These are phyloP conservation scores for Menura novaehollandiae DNA, from an alignment of 2,113 vertebrate species.

Conservation along the genomic window DNA sequence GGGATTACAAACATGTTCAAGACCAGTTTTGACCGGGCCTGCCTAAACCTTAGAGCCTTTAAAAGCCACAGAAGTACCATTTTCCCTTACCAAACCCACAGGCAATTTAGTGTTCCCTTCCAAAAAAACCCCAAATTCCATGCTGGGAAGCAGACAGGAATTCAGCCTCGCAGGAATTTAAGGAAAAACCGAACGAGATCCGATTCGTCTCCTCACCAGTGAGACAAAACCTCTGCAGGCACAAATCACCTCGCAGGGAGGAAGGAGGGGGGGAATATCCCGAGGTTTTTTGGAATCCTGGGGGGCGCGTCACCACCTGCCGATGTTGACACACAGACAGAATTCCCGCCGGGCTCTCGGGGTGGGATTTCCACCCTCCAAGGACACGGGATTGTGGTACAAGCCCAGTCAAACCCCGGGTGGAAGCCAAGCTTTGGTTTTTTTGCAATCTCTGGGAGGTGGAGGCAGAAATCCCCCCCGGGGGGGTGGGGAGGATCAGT, in stretches of 20 bases:
- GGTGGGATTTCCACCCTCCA: not conserved
- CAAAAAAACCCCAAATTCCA: not conserved
- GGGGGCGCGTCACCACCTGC: fast-evolving
- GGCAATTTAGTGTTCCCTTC: not conserved
- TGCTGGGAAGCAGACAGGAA: not conserved
- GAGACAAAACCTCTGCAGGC: not conserved
- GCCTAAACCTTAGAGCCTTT: not conserved
- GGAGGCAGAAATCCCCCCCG: not conserved
- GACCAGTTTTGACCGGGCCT: not conserved
- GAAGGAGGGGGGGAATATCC: fast-evolving
- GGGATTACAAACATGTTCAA: not conserved
- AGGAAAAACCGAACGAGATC: not conserved
- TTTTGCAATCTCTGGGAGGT: not conserved
- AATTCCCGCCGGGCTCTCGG: fast-evolving
- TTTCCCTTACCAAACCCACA: not conserved
- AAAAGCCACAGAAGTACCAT: not conserved
- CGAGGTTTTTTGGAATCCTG: too few species aligned
- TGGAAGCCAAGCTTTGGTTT: not conserved
- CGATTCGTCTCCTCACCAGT: not conserved
- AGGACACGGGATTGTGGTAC: fast-evolving
- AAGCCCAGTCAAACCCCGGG: not conserved
- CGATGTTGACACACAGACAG: fast-evolving
- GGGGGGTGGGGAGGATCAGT: not conserved
- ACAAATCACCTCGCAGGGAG: fast-evolving
- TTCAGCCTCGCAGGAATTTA: not conserved